These are phyloP conservation scores for Napeogenes inachia DNA, from an alignment of 2,888 invertebrate species.

Conservation along the genomic window DNA sequence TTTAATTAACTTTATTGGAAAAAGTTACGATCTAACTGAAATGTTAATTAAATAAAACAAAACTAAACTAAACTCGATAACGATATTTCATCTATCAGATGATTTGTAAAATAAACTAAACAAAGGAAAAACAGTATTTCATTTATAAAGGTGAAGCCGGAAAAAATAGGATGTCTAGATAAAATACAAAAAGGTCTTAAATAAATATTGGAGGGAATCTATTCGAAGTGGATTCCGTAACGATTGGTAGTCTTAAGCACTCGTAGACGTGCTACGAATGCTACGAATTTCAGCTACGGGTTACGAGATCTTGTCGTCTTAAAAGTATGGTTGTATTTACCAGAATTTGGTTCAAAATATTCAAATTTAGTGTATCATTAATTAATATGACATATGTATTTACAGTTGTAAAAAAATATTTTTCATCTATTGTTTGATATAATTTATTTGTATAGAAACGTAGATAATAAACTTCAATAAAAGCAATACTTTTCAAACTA, in stretches of 20 bases:
- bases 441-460: too few species aligned
- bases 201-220: constrained; percentile 23
- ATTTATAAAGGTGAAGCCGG: background rate
- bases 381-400: background rate
- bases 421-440: too few species aligned
- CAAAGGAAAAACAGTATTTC: background rate
- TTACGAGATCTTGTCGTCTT: constrained; percentile 26
- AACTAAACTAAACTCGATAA: background rate
- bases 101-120: background rate
- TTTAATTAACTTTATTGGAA: too few species aligned
- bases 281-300: constrained; percentile 38
- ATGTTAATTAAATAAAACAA: background rate
- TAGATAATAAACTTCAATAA: too few species aligned
- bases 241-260: constrained; percentile 42
- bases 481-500: too few species aligned
- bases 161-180: background rate
- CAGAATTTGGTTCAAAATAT: background rate
- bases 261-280: constrained; percentile 67
- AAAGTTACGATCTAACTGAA: too few species aligned
- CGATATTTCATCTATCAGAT: background rate
- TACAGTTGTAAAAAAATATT: too few species aligned
- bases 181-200: constrained; percentile 18
- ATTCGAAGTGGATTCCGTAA: constrained; percentile 24
- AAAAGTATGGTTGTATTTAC: constrained; percentile 19
- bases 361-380: background rate